Evolutionary conservation across 2,888 invertebrate species (phyloP), one percentile per base, ranked within the genome.

Genomic region (Villa cingulata): DNA sequence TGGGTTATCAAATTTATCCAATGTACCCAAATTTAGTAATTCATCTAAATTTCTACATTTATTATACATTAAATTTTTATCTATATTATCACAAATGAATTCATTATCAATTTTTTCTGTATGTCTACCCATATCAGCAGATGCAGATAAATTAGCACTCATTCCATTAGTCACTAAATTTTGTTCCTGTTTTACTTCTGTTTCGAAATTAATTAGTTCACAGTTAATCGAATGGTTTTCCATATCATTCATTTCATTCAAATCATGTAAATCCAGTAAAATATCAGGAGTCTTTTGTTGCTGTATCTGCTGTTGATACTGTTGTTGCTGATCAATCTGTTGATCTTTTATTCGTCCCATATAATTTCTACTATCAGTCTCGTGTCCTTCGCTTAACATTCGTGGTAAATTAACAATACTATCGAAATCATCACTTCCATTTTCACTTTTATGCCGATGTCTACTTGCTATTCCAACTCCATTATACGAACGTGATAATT

Each of bases 401-500:
- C 59, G 53, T 7, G 62, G 60, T n/a, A 61, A 52, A 48, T 55
- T 37, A 23, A 32, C 29, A 40, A 66, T 65, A 29, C 47, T 38
- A 27, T 50, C 49, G 23, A 18, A 46, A 29, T 48, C 50, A 36
- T 49, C 47, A 20, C 36, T 29, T 10, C 37, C 47, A 40, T 46
- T 48, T 34, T 49, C 52, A 16, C 45, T 48, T 38, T 43, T 43
- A 27, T 49, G 62, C 20, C 61, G 59, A 48, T 58, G 54, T 43
- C 55, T 55, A 41, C 50, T 52, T 4, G 58, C 56, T 12, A 51
- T 54, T 3, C 54, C 55, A 5, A 52, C 53, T 38, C 67, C 67
- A 48, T 68, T 68, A 53, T 68, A 68, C 45, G 69, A 68, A 41
- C 65, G 67, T 9, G 67, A 68, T 1, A 66, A 53, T 50, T 68